phyloP scores from a whole-genome alignment of 1,140 invertebrate genomes.

The Mycetomoellerius zeteki region DNA sequence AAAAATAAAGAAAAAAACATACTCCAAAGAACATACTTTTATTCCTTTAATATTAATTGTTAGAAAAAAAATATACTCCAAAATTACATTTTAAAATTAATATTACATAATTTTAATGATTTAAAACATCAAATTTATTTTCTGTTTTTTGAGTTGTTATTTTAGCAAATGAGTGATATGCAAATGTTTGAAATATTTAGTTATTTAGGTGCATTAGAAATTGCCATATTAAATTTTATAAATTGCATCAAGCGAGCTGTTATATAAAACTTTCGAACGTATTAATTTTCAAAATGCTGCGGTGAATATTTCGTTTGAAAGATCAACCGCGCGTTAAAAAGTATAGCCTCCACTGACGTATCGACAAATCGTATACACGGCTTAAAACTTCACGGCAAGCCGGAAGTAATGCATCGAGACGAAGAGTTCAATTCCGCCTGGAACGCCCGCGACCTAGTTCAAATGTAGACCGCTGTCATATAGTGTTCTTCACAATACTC shows the following conservation, averaged over 20 bases:
- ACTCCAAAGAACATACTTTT: too few relatives aligned
- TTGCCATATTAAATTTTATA: neutral
- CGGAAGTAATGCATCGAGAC: conserved; percentile 50
- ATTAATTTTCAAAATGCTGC: conserved; percentile 1
- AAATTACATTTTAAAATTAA: too few relatives aligned
- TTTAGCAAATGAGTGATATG: neutral
- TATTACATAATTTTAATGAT: too few relatives aligned
- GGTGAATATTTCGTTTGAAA: conserved; percentile 6
- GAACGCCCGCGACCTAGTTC: conserved; percentile 64
- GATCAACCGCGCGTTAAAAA: conserved; percentile 39
- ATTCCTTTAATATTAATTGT: too few relatives aligned
- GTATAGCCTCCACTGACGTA: conserved; percentile 32
- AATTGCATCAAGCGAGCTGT: neutral
- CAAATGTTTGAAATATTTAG: neutral
- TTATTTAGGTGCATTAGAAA: neutral
- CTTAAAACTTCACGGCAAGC: conserved; percentile 51
- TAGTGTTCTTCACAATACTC: conserved; percentile 7
- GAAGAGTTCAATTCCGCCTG: conserved; percentile 66
- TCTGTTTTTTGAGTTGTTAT: too few relatives aligned
- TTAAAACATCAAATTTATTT: too few relatives aligned
- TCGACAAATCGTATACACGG: conserved; percentile 51
- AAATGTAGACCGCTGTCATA: conserved; percentile 37
- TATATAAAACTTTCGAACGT: neutral
- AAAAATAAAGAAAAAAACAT: too few relatives aligned
- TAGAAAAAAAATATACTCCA: too few relatives aligned